A percentile compares a stretch with the other conserved stretches of the same genome.
phyloP scores from a whole-genome alignment of 2,113 vertebrate genomes.

The Anas platyrhynchos region DNA sequence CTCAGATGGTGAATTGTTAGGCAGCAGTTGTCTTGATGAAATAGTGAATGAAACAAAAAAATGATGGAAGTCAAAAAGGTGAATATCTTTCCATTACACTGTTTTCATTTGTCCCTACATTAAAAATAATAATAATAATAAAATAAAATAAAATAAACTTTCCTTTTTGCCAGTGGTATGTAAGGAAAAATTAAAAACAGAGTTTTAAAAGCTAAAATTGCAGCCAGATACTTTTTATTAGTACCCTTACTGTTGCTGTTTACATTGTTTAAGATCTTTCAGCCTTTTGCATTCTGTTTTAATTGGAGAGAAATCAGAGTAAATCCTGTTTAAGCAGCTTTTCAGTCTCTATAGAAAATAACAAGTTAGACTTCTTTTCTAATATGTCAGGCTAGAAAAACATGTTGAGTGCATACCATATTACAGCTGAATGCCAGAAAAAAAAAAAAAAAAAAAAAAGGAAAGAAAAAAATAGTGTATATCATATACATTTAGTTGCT shows the following conservation, averaged over 20 bases:
- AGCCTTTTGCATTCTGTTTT: constrained; percentile 27
- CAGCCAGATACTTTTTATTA: constrained; percentile 31
- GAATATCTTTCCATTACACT: not conserved
- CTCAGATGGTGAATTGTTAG: not conserved
- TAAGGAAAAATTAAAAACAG: constrained; percentile 30
- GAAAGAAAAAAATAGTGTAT: rapidly evolving
- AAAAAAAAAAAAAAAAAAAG: not conserved
- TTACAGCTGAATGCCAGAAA: not conserved
- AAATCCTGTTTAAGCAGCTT: constrained; percentile 16
- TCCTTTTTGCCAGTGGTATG: not conserved
- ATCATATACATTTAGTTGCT: not conserved
- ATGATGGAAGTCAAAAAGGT: not conserved
- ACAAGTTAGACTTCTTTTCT: not conserved
- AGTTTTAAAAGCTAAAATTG: constrained; percentile 42
- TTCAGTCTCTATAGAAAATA: constrained; percentile 18
- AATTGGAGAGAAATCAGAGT: constrained; percentile 48
- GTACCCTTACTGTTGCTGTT: constrained; percentile 23
- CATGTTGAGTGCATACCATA: not conserved
- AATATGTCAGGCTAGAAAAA: not conserved
- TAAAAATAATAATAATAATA: too few relatives aligned
- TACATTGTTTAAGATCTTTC: constrained; percentile 29
- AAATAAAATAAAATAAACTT: not conserved
- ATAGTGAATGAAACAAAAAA: not conserved
- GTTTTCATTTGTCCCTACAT: not conserved
- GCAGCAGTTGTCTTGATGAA: not conserved